Evolutionary conservation across 2,113 vertebrate genomes (phyloP).

Genomic region (Saimiri boliviensis): DNA sequence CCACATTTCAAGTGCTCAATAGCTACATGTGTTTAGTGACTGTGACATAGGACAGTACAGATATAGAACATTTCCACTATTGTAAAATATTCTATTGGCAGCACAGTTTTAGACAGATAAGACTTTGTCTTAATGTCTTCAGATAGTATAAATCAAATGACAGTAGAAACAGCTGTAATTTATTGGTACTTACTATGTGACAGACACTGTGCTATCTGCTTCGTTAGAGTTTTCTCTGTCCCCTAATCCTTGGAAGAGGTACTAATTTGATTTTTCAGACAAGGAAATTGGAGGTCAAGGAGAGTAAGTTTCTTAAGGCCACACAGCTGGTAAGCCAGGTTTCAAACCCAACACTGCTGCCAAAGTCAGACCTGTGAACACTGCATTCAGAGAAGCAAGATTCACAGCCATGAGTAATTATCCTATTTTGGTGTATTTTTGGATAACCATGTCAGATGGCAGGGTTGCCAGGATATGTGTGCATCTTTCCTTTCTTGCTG

Average conservation of each 20-base stretch:
- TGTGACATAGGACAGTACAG: neutral
- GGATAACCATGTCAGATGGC: neutral
- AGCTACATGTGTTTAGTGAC: neutral
- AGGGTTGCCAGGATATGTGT: neutral
- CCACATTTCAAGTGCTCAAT: neutral
- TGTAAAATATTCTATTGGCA: neutral
- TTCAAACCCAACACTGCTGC: neutral
- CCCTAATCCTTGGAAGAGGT: neutral
- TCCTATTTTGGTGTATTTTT: neutral
- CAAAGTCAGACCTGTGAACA: neutral
- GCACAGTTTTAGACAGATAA: neutral
- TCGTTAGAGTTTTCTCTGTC: neutral
- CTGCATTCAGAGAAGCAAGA: neutral
- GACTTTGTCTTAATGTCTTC: slow-evolving; percentile 25
- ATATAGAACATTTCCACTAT: neutral
- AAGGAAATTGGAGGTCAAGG: slow-evolving; percentile 15
- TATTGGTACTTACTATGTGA: neutral
- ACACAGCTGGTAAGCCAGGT: neutral
- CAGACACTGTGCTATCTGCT: neutral
- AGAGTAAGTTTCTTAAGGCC: slow-evolving; percentile 12
- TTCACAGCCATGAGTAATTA: neutral
- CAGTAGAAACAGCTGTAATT: neutral
- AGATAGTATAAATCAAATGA: slow-evolving; percentile 9
- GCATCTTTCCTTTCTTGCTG: neutral
- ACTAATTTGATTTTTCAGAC: slow-evolving; percentile 28